Percentiles rank a stretch among this genome's conserved stretches.
Evolutionary conservation across 1,140 invertebrate genomes (phyloP).

Genomic region (Drosophila rufa): DNA sequence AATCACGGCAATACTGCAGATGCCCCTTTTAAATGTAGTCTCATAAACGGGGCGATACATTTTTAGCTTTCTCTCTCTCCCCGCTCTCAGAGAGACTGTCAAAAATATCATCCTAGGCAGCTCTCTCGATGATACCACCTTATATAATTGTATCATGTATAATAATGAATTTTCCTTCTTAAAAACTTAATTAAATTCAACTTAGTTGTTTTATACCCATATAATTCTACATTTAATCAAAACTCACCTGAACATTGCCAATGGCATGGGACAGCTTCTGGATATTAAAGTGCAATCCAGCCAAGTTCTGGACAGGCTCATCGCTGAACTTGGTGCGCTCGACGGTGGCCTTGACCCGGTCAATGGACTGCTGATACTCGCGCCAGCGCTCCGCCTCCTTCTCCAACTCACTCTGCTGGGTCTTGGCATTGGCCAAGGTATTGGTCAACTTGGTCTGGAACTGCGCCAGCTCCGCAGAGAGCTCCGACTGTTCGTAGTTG

Average conservation of each 20-base stretch:
- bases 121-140: too few species aligned
- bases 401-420: slow-evolving; percentile 90
- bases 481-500: slow-evolving; percentile 91
- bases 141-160: not conserved
- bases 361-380: slow-evolving; percentile 90
- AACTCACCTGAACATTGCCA: slow-evolving; percentile 91
- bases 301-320: slow-evolving; percentile 91
- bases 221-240: not conserved
- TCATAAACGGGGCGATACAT: too few species aligned
- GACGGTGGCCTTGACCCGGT: slow-evolving; percentile 91
- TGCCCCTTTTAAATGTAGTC: too few species aligned
- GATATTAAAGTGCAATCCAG: slow-evolving; percentile 91
- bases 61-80: too few species aligned
- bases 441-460: slow-evolving; percentile 92
- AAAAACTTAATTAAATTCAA: not conserved
- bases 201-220: too few species aligned
- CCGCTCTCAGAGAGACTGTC: too few species aligned
- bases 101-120: too few species aligned
- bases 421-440: slow-evolving; percentile 92
- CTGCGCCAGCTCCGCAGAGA: slow-evolving; percentile 91
- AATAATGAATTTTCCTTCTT: not conserved
- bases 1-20: too few species aligned
- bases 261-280: slow-evolving; percentile 92
- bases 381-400: slow-evolving; percentile 92
- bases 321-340: slow-evolving; percentile 90